Evolutionary conservation across 1,140 invertebrate genomes (phyloP).

Genomic region (Achatina immaculata): DNA sequence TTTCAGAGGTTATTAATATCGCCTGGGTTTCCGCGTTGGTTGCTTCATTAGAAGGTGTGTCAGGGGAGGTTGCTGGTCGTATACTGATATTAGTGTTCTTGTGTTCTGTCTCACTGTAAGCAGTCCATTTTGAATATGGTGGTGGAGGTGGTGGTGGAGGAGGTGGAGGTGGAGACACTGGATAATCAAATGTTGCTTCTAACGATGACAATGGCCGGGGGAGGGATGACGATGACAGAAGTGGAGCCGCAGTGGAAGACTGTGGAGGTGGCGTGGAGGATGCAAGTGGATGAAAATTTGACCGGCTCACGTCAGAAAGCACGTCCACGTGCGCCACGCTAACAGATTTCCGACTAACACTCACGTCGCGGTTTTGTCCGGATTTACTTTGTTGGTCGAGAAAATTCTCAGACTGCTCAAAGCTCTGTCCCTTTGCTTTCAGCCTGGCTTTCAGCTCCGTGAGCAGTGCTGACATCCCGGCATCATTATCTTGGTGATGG

Average conservation of each 20-base stretch:
- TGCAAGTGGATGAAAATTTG: neutral
- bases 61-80: no score
- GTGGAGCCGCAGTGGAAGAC: neutral
- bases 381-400: neutral
- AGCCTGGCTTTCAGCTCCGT: neutral
- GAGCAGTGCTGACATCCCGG: neutral
- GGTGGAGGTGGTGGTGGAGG: neutral
- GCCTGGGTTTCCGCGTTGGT: no score
- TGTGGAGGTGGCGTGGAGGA: neutral
- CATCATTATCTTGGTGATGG: neutral
- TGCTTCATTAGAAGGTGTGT: no score
- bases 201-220: neutral
- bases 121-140: neutral
- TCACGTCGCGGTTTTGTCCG: no score
- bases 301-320: neutral
- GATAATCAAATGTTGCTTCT: neutral
- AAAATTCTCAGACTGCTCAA: neutral
- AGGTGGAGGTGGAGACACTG: neutral
- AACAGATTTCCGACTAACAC: no score
- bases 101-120: no score
- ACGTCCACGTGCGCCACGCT: neutral
- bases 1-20: no score
- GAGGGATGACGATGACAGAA: neutral
- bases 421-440: neutral
- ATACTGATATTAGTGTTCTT: no score